Base-by-base conservation (phyloP, 1,140 invertebrate genomes). In the Euura saliciscinereae region DNA sequence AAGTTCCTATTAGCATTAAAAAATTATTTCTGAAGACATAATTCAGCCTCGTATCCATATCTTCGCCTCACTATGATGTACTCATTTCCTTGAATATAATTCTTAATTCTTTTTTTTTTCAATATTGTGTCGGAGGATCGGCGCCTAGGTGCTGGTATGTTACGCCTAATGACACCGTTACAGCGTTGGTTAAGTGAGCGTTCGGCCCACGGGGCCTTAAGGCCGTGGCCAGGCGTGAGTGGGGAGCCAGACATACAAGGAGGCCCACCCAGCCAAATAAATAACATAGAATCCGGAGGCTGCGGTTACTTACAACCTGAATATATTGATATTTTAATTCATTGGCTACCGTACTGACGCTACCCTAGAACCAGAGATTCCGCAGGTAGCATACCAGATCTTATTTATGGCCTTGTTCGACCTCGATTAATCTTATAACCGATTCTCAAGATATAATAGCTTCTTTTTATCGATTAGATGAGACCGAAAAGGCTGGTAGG, bases 261-360 rank as follows among this genome's bases (percentile, higher is more conserved):
- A n/a, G 44, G n/a, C 68, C 68, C 68, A 13, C 43, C 68, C 44
- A 46, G 44, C 5, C 43, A 69, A 46, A 69, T 69, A 69, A 69
- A 69, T 69, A 42, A 44, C 68, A n/a, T 44, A 44, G 4, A 44
- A 69, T 69, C 68, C 68, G 4, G 51, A 59, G 43, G 66, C 66
- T 45, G 68, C 68, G 68, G 68, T 69, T 67, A 67, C 66, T n/a
- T 42, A 28, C 28, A 42, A 44, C 11, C 11, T 42, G 44, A 69
- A 69, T 69, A 45, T 44, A 69, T 69, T 74, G 76, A 74, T 76
- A 76, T 73, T 28, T 28, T 78, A 75, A 74, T 75, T 74, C 74
- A 28, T 69, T 70, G 74, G 74, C 74, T 77, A 78, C 75, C 72
- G 75, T 71, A 71, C 65, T 13, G 59, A 42, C 11, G 42, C 28